A percentile compares a stretch with the other conserved stretches of the same genome.
Conservation (phyloP, 2,797 vertebrate genomes). For the Ptychadena robeensis region DNA sequence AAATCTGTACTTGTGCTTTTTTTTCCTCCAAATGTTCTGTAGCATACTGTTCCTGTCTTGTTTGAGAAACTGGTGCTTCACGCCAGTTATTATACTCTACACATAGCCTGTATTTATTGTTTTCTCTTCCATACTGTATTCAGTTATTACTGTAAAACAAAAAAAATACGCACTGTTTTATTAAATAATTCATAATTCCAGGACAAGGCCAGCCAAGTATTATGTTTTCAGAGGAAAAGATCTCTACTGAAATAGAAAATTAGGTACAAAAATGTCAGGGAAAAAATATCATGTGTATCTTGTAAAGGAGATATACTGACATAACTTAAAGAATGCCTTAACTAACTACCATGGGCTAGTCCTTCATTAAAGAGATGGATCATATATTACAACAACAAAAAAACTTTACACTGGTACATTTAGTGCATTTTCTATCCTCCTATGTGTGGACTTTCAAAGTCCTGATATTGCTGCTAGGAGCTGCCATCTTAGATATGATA, state of each 20-base stretch:
- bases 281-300: not conserved
- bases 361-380: no score
- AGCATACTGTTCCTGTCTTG: no score
- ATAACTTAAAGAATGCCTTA: no score
- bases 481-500: no score
- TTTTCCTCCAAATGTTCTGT: not conserved
- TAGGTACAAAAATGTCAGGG: not conserved
- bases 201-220: not conserved
- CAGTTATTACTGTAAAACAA: not conserved
- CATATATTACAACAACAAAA: no score
- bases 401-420: no score
- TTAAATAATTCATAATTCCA: not conserved
- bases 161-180: not conserved
- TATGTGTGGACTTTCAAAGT: no score
- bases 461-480: no score
- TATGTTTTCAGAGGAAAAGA: not conserved
- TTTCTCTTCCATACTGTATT: not conserved
- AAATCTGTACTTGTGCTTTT: not conserved
- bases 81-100: no score
- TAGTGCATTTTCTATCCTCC: no score
- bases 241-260: not conserved
- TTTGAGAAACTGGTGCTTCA: no score
- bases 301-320: not conserved
- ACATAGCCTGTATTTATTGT: not conserved
- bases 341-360: no score